phyloP scores from a whole-genome alignment of 2,797 vertebrate species.

The Sebastiscus albofasciatus region DNA sequence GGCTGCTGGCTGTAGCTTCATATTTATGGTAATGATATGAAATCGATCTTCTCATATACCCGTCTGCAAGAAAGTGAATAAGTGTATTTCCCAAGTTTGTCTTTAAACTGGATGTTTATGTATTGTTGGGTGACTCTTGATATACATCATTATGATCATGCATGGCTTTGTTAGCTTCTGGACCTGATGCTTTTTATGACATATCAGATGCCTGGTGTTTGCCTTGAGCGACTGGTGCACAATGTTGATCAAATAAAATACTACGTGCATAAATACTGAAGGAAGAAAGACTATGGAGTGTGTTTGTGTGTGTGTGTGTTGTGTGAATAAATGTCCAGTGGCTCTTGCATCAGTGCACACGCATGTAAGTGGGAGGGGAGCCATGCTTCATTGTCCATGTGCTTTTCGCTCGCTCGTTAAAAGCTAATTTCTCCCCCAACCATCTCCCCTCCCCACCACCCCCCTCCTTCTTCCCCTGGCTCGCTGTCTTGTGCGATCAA shows the following conservation, averaged over 20 bases:
- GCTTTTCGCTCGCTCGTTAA: slow-evolving; percentile 44
- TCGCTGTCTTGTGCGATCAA: slow-evolving; percentile 76
- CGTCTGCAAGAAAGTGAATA: neutral
- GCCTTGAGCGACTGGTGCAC: neutral
- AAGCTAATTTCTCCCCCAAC: slow-evolving; percentile 50
- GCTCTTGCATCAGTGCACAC: slow-evolving; percentile 15
- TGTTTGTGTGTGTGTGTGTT: neutral
- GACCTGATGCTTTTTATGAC: neutral
- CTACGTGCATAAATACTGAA: neutral
- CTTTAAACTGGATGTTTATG: too few species aligned
- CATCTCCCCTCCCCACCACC: slow-evolving; percentile 23
- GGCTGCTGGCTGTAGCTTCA: neutral
- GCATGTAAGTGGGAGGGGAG: slow-evolving; percentile 27
- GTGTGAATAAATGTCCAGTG: neutral
- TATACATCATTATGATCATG: neutral
- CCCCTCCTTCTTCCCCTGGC: slow-evolving; percentile 48
- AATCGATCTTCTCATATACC: neutral
- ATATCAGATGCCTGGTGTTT: neutral
- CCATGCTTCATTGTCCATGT: slow-evolving; percentile 49
- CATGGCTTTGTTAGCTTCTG: neutral
- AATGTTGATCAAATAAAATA: neutral
- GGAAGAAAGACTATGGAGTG: neutral
- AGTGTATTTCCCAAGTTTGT: neutral
- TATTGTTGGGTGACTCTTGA: neutral
- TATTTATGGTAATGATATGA: neutral